Evolutionary conservation across 2,113 vertebrate genomes (phyloP).

Genomic region (Tyto alba): DNA sequence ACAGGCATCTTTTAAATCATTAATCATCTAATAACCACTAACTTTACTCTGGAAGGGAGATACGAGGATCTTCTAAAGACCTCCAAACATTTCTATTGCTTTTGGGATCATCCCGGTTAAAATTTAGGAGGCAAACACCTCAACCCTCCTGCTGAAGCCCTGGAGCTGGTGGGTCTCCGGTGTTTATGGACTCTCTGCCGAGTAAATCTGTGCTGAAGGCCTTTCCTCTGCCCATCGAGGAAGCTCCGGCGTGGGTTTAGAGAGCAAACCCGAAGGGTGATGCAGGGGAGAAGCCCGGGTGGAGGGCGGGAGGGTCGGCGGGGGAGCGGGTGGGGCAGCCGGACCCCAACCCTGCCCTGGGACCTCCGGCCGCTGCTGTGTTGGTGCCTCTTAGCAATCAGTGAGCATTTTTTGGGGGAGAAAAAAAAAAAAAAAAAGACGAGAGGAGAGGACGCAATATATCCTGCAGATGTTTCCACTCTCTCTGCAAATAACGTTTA

Average conservation of each 20-base stretch:
- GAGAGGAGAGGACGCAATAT: not conserved
- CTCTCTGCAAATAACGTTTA: not conserved
- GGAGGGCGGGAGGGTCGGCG: not conserved
- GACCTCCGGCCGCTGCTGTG: not conserved
- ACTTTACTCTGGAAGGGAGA: not conserved
- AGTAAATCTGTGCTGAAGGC: not conserved
- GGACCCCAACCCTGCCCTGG: not conserved
- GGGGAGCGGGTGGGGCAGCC: not conserved
- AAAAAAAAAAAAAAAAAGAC: not conserved
- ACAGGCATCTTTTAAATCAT: slow-evolving; percentile 44
- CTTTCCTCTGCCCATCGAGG: not conserved
- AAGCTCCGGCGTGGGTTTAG: not conserved
- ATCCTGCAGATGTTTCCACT: not conserved
- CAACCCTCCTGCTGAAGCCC: not conserved
- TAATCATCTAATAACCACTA: slow-evolving; percentile 40
- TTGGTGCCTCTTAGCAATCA: not conserved
- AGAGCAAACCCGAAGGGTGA: not conserved
- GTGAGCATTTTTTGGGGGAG: accelerated
- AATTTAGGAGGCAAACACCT: not conserved
- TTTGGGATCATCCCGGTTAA: not conserved
- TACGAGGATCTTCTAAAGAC: not conserved
- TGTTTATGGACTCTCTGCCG: not conserved
- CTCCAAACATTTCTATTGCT: not conserved
- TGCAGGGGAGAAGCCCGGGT: not conserved
- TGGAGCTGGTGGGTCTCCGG: not conserved